Percentiles rank a stretch among this genome's conserved stretches.
Conservation (phyloP, 2,888 invertebrate genomes). For the Fabriciana adippe region DNA sequence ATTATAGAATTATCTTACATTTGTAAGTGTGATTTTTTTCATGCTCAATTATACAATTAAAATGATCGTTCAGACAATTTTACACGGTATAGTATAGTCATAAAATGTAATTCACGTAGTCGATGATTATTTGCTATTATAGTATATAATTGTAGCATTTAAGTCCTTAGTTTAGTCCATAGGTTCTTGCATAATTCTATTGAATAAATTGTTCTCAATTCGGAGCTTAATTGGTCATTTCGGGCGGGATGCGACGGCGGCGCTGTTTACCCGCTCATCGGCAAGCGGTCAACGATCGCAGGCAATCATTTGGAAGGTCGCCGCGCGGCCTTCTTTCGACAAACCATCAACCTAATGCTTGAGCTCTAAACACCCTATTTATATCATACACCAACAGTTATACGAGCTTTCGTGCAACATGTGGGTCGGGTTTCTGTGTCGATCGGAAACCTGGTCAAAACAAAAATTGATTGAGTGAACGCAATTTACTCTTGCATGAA, state of each 20-base stretch:
- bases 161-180: constrained; percentile 9
- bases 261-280: constrained; percentile 35
- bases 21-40: constrained; percentile 32
- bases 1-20: constrained; percentile 15
- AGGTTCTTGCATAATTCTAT: constrained; percentile 3
- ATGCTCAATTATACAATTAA: constrained; percentile 29
- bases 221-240: constrained; percentile 37
- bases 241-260: constrained; percentile 34
- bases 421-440: constrained; percentile 78
- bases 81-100: constrained; percentile 16
- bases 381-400: constrained; percentile 76
- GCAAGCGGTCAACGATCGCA: constrained; percentile 69
- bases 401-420: constrained; percentile 74
- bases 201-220: constrained; percentile 16
- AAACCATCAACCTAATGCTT: constrained; percentile 60
- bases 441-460: constrained; percentile 60
- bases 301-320: constrained; percentile 76
- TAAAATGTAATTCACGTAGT: constrained; percentile 10
- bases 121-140: constrained; percentile 20
- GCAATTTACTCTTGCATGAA: constrained; percentile 41
- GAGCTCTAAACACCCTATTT: constrained; percentile 70
- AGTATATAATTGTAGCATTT: constrained; percentile 18
- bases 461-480: constrained; percentile 43
- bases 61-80: constrained; percentile 22
- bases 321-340: constrained; percentile 77